These are phyloP conservation scores for Acanthopleura granulata DNA, from an alignment of 2,888 invertebrate genomes.

Conservation along the genomic window DNA sequence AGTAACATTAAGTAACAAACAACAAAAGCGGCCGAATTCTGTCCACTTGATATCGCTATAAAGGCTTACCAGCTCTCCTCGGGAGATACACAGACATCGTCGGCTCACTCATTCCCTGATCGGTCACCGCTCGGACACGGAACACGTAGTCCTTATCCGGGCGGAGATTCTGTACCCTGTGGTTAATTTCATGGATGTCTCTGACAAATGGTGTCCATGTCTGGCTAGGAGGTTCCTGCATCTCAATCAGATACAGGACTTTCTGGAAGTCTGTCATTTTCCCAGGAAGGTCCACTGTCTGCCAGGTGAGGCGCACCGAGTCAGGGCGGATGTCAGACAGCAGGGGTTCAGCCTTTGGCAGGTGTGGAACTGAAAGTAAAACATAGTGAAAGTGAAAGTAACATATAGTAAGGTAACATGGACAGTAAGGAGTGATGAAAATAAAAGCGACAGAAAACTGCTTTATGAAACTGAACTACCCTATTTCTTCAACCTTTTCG, in stretches of 20 bases:
- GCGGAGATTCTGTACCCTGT: constrained; percentile 47
- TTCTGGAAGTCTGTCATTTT: constrained; percentile 79
- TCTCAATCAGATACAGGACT: constrained; percentile 94
- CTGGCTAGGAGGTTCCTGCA: constrained; percentile 73
- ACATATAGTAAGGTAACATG: not conserved
- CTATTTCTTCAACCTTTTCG: too few relatives aligned
- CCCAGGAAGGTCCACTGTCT: constrained; percentile 85
- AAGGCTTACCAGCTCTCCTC: constrained; percentile 50
- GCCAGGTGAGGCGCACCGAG: constrained; percentile 94
- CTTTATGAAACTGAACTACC: too few relatives aligned
- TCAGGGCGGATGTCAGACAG: constrained; percentile 94
- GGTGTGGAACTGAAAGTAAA: constrained; percentile 41
- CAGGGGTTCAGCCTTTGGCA: constrained; percentile 81
- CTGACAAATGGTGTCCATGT: constrained; percentile 57
- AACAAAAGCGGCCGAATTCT: too few relatives aligned
- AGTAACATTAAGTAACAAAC: too few relatives aligned
- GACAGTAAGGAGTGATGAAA: too few relatives aligned
- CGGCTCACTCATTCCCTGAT: constrained; percentile 95
- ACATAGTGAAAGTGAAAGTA: constrained; percentile 43
- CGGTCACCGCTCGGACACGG: constrained; percentile 94
- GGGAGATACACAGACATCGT: constrained; percentile 76
- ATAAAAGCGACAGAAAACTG: too few relatives aligned
- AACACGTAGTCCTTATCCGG: constrained; percentile 88
- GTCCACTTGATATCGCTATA: not conserved
- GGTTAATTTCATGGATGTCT: constrained; percentile 43